phyloP scores from a whole-genome alignment of 2,797 vertebrate genomes.

The Hippocampus kuda region DNA sequence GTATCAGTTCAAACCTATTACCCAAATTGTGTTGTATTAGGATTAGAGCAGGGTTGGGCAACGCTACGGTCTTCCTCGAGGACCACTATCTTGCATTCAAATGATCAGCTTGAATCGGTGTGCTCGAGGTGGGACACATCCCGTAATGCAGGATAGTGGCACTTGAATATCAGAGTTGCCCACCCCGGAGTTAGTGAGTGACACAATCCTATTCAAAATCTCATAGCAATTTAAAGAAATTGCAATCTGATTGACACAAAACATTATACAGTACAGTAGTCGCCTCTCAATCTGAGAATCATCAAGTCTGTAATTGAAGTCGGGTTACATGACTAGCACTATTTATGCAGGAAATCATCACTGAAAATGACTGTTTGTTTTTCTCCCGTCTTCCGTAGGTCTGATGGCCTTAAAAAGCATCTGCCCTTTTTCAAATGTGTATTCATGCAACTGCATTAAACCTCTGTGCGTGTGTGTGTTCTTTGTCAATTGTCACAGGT shows the following conservation, averaged over 20 bases:
- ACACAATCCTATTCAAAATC: conserved; percentile 14
- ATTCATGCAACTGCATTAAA: conserved; percentile 35
- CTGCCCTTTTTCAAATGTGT: conserved; percentile 9
- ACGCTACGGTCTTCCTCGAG: not conserved
- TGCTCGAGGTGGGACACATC: no score
- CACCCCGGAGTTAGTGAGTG: not conserved
- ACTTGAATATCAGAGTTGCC: no score
- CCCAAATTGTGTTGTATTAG: conserved; percentile 6
- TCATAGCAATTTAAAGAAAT: conserved; percentile 10
- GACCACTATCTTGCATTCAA: no score
- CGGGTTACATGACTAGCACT: not conserved
- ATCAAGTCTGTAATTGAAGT: not conserved
- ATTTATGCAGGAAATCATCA: not conserved
- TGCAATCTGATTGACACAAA: conserved; percentile 7
- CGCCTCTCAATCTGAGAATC: not conserved
- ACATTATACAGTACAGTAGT: not conserved
- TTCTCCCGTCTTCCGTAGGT: conserved; percentile 77
- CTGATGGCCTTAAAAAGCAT: conserved; percentile 30
- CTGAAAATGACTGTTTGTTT: conserved; percentile 69
- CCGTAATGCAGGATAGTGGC: no score
- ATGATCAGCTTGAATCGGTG: no score
- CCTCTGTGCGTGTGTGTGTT: conserved; percentile 67
- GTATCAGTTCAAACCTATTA: conserved; percentile 60
- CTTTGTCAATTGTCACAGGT: conserved; percentile 82
- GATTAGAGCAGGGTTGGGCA: not conserved